A percentile compares a stretch with the other conserved stretches of the same genome.
Conservation (phyloP, 2,797 vertebrate species). For the Acanthis flammea region DNA sequence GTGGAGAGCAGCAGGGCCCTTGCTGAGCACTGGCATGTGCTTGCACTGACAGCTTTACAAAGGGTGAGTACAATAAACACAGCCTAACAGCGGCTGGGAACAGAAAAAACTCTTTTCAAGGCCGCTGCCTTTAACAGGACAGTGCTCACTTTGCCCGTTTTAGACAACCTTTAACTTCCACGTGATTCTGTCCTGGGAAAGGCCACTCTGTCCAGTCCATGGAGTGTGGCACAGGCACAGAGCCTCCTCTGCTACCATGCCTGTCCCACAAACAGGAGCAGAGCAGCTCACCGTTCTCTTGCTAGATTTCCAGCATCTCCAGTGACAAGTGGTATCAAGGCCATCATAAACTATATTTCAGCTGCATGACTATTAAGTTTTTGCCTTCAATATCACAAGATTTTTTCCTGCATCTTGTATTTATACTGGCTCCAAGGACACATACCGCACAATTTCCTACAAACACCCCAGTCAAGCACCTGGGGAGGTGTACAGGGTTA, state of each 20-base stretch:
- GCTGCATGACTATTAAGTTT: not conserved
- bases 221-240: fast-evolving
- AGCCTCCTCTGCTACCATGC: not conserved
- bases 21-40: not conserved
- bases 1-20: not conserved
- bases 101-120: not conserved
- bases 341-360: not conserved
- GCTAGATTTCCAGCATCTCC: not conserved
- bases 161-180: not conserved
- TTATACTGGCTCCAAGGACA: not conserved
- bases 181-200: not conserved
- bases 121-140: not conserved
- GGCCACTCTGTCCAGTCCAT: not conserved
- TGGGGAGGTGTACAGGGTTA: not conserved
- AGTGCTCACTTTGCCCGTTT: not conserved
- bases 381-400: not conserved
- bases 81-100: not conserved
- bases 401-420: not conserved
- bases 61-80: not conserved
- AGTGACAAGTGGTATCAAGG: not conserved
- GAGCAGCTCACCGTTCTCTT: fast-evolving
- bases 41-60: not conserved
- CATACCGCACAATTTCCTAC: not conserved
- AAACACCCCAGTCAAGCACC: not conserved
- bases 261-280: not conserved